A percentile compares a stretch with the other conserved stretches of the same genome.
Conservation (phyloP, 2,113 vertebrate genomes). For the Lophotis ruficrista region DNA sequence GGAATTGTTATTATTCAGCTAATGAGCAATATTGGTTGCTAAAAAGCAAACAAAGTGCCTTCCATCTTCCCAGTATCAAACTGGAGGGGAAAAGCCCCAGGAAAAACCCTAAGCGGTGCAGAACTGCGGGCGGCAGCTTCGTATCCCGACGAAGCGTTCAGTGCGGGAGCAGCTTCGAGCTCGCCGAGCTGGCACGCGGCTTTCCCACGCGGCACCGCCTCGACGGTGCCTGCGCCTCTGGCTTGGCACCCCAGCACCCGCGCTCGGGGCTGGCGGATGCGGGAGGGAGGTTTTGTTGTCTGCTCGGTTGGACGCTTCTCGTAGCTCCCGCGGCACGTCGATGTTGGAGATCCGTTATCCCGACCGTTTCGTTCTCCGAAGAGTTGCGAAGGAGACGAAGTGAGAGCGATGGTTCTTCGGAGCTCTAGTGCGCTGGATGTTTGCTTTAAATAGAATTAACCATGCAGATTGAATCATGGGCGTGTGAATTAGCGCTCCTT, state of each 20-base stretch:
- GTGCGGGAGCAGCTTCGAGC: background rate
- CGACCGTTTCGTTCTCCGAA: background rate
- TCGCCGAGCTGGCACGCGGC: rapidly evolving
- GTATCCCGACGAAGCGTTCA: rapidly evolving
- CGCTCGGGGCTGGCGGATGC: background rate
- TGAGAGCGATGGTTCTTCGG: background rate
- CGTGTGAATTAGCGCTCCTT: background rate
- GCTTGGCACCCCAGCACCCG: no score
- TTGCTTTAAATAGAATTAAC: conserved; percentile 60
- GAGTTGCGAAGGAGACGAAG: background rate
- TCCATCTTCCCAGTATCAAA: background rate
- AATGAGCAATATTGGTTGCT: background rate
- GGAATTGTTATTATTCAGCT: background rate
- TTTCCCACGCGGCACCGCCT: rapidly evolving
- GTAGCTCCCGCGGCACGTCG: background rate
- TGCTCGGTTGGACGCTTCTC: background rate
- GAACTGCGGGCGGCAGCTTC: background rate
- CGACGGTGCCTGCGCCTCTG: rapidly evolving
- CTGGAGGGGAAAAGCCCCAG: background rate
- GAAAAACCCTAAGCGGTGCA: background rate
- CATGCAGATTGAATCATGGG: conserved; percentile 4
- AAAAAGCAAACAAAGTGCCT: background rate
- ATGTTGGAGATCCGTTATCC: background rate
- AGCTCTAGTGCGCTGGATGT: background rate
- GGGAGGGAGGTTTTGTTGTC: background rate